Base-by-base conservation (phyloP, 2,888 invertebrate genomes). In the Isoperla grammatica region DNA sequence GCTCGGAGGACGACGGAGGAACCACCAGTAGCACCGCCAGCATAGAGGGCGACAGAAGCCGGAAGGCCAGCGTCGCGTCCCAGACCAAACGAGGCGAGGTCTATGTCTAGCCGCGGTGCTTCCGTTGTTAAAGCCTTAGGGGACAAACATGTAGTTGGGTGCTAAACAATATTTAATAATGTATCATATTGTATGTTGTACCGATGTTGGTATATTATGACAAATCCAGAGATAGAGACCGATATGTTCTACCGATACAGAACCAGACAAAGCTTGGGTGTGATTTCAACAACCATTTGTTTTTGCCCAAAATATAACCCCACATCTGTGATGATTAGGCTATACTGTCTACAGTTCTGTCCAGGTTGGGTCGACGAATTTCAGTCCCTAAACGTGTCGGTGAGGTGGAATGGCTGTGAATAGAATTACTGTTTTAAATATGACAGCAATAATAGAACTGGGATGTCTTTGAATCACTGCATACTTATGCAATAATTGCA, bases 21-120 rank as follows among this genome's bases (percentile, higher is more conserved):
- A 29, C 45, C 3, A 43, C 56, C 1, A 43, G 35, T 8, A 46
- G 56, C 29, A 43, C 35, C 19, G 40, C 42, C 15, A 46, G 45
- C 22, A 49, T 54, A 1, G 57, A 59, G 1, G 62, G 56, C 1
- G 63, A 58, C 0, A 60, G 63, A 11, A 57, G 64, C 5, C 63
- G 64, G 63, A 80, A 81, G 65, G 76, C 79, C 22, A 75, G 75
- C 62, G 73, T 72, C n/a, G 58, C 63, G 1, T 67, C 35, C 29
- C 19, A 69, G 69, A 39, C 58, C 61, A 79, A 81, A 65, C 70
- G 81, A 43, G 77, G 79, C 9, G 81, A 81, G 67, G 81, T 81
- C 56, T 81, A 81, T 68, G 81, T 81, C 59, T 81, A 60, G 59
- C 40, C 22, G 17, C 15, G 6, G 35, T 20, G n/a, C 15, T 22